Evolutionary conservation across 2,888 invertebrate species (phyloP).

Genomic region (Mythimna ferrago): DNA sequence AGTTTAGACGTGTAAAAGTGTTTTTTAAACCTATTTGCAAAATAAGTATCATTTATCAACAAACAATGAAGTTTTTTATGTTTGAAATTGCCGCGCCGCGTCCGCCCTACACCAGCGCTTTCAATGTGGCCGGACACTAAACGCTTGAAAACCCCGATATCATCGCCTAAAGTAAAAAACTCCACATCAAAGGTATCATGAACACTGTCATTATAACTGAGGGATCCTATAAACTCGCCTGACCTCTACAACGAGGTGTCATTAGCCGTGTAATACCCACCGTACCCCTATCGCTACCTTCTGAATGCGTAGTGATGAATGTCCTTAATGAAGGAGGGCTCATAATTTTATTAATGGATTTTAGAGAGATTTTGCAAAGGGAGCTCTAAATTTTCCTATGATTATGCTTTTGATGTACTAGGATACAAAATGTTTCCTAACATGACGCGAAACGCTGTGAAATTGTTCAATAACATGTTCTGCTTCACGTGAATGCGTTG

Average conservation of each 20-base stretch:
- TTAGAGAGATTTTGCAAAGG: background rate
- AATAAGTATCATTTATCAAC: too few species aligned
- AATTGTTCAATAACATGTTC: too few species aligned
- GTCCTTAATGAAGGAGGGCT: constrained; percentile 21
- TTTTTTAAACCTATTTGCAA: too few species aligned
- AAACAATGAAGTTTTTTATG: too few species aligned
- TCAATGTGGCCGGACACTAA: background rate
- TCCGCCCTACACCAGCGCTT: too few species aligned
- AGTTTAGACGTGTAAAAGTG: too few species aligned
- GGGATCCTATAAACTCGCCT: constrained; percentile 14
- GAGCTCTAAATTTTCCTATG: background rate
- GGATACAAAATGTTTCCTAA: too few species aligned
- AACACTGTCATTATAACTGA: constrained; percentile 26
- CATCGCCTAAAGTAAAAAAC: constrained; percentile 15
- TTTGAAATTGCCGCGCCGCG: too few species aligned
- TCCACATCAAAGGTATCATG: constrained; percentile 41
- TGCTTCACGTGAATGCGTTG: too few species aligned
- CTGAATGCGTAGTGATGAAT: constrained; percentile 45
- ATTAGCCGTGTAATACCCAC: constrained; percentile 31
- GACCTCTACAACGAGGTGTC: constrained; percentile 44
- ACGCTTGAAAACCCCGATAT: background rate
- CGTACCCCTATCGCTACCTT: constrained; percentile 4
- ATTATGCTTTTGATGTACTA: background rate
- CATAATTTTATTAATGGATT: constrained; percentile 20
- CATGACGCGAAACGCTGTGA: too few species aligned